Base-by-base conservation (phyloP, 2,113 vertebrate species). In the Antennarius striatus region DNA sequence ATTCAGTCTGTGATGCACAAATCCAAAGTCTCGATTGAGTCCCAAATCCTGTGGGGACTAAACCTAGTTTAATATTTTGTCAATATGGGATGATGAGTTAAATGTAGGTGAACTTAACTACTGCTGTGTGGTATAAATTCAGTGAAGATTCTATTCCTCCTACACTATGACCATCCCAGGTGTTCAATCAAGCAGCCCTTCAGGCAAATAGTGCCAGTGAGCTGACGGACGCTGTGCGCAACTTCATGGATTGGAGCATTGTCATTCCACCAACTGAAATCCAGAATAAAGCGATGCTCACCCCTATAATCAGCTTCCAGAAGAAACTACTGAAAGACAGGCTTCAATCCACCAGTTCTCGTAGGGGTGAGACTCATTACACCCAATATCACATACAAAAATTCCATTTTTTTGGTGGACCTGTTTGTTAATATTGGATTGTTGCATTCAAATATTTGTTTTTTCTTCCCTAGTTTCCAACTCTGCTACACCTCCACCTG, bases 241-340 rank as follows among this genome's bases (percentile, higher is more conserved):
- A 85, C 47, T 98, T 98, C 73, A 88, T 96, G 88, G 95, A 96
- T 57, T 94, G 92, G 88, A 95, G 96, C 90, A 93, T 98, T 0
- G 95, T 98, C 63, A 89, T 98, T 81, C 96, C 96, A 0, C 96
- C 96, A 52, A 89, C 82, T 0, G 95, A 97, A 12, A 81, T 82
- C 43, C 92, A 91, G 53, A 89, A 73, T 0, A 93, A 96, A 84
- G 86, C 91, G 14, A 91, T 89, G 66, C 93, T 98, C 54, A 87
- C 71, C 4, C 82, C 90, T 1, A 89, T 98, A 78, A 91, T 96
- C 14, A 92, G 90, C 0, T 93, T 96, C 83, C n/a, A n/a, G n/a
- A n/a, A 96, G 98, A 92, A 94, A 64, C 80, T 99, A n/a, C 90
- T 98, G 40, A 89, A 92, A 4, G 93, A 90, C 56, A 93, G 94